Conservation (phyloP, 53 echinoderm and acorn worm species). For the Glandiceps talaboti region DNA sequence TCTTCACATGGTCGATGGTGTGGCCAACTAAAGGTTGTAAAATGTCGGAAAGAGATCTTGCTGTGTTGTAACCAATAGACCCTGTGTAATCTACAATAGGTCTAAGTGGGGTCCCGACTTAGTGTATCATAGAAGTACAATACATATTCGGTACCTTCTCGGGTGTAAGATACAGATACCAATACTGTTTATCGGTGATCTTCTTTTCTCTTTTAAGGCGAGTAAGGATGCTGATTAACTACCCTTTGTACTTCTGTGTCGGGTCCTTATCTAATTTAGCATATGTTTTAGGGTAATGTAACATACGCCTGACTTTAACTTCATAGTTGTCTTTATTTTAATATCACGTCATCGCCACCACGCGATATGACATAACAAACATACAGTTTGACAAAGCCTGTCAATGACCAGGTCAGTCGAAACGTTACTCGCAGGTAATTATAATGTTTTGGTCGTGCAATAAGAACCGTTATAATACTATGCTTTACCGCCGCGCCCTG, state of each 20-base stretch:
- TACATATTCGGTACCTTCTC: conserved; percentile 5
- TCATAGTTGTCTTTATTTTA: background rate
- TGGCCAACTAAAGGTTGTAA: conserved; percentile 8
- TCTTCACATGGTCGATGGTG: conserved; percentile 4
- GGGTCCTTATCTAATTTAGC: background rate
- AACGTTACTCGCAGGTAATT: too few species aligned
- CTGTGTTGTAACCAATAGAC: conserved; percentile 6
- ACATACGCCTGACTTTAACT: background rate
- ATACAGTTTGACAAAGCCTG: too few species aligned
- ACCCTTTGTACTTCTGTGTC: background rate
- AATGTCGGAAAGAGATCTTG: conserved; percentile 1
- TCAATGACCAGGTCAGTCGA: too few species aligned
- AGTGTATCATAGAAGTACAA: conserved; percentile 11
- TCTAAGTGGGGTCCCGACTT: background rate
- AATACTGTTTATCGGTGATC: background rate
- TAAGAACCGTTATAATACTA: too few species aligned
- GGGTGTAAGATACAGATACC: background rate
- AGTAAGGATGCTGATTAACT: background rate
- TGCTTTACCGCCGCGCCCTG: too few species aligned
- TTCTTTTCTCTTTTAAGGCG: background rate
- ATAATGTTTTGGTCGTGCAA: too few species aligned
- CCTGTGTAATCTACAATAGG: conserved; percentile 15
- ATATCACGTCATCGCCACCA: too few species aligned
- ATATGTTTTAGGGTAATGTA: background rate
- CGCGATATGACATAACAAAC: too few species aligned